Evolutionary conservation across 2,888 invertebrate genomes (phyloP), one percentile per base, ranked within the genome.

Genomic region (Scaptomyza cyrtandrae): DNA sequence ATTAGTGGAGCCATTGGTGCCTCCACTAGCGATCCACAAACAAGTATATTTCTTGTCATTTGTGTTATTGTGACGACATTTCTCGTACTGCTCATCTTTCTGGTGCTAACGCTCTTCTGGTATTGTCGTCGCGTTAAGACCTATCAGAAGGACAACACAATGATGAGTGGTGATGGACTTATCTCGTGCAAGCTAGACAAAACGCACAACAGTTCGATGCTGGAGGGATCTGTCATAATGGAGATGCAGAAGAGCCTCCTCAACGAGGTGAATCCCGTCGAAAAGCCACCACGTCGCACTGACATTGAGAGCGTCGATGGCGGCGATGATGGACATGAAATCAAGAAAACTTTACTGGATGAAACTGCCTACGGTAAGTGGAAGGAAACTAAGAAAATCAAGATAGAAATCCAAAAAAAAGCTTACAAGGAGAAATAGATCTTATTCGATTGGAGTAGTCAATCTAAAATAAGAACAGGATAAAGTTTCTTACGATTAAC

Each of bases 171-270:
- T 43, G 92, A 92, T 57, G 92, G 91, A 2, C 55, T 92, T 58
- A 91, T 92, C 57, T 86, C 92, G 31, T 90, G 90, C 16, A 92
- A 92, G 75, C 73, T 91, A 77, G 94, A 94, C 46, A 93, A 93
- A 54, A 93, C 94, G 0, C 93, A 95, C 29, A 95, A 95, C 70
- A 95, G 95, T 75, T 95, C 96, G 11, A 93, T 95, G 81, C 94
- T 96, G 65, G 96, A 96, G 90, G 95, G 95, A 1, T 95, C 96
- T 0, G 95, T 96, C 2, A 95, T 95, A 53, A 95, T 95, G 63
- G 97, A 97, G 90, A 96, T 97, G 93, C 96, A 97, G 90, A 97
- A 97, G 91, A 96, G 96, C 72, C 92, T 97, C 52, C 95, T 97
- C 73, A 96, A 96, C 3, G 96, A 96, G 55, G 96, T 97, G 31